Percentiles rank a stretch among this genome's conserved stretches.
Conservation (phyloP, 1,140 invertebrate genomes). For the Atta colombica region DNA sequence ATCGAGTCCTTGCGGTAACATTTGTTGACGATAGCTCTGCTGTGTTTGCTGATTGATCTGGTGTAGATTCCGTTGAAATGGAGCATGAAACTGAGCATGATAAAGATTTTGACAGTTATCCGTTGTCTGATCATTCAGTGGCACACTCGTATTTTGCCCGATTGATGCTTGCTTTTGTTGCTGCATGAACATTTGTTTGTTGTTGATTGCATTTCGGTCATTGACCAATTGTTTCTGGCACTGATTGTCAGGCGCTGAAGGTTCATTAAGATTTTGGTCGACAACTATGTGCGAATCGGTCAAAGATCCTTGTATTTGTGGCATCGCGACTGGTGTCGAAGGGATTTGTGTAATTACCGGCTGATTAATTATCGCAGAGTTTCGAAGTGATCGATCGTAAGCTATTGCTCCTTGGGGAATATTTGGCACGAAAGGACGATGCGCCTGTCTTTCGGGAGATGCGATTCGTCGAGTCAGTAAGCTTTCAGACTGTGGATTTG, state of each 20-base stretch:
- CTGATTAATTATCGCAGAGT: constrained; percentile 18
- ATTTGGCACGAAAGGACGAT: constrained; percentile 71
- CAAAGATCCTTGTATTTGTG: background rate
- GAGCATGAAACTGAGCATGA: background rate
- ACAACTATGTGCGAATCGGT: background rate
- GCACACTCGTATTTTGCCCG: background rate
- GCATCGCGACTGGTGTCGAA: background rate
- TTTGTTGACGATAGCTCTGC: constrained; percentile 51
- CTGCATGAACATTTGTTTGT: constrained; percentile 19
- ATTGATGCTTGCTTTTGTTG: constrained; percentile 5
- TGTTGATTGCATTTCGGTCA: constrained; percentile 51
- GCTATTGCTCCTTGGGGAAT: background rate
- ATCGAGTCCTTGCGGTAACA: constrained; percentile 43
- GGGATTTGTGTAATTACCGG: background rate
- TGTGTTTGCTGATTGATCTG: constrained; percentile 62
- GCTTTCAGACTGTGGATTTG: constrained; percentile 40
- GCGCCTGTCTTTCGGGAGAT: constrained; percentile 46
- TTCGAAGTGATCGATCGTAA: constrained; percentile 1
- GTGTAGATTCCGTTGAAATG: constrained; percentile 31
- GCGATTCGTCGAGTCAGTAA: constrained; percentile 26
- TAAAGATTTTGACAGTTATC: background rate
- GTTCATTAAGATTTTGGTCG: background rate
- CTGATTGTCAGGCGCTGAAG: background rate
- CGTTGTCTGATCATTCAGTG: background rate
- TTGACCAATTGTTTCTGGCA: constrained; percentile 69